Conservation (phyloP, 2,113 vertebrate genomes). For the Uria lomvia region DNA sequence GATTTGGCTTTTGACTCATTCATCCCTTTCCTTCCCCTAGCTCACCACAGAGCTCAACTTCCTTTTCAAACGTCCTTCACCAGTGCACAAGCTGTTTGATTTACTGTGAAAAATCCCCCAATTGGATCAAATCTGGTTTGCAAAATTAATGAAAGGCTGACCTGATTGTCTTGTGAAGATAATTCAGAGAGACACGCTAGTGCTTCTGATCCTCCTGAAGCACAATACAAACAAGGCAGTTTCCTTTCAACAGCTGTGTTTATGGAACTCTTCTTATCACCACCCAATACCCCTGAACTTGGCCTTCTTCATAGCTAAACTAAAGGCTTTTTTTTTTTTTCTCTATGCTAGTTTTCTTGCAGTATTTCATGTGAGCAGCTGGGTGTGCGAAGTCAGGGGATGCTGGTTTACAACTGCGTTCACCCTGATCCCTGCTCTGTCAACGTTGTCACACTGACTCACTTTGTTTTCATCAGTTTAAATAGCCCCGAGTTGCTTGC, state of each 20-base stretch:
- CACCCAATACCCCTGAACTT: not conserved
- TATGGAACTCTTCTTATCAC: not conserved
- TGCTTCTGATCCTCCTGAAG: not conserved
- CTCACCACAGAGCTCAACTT: not conserved
- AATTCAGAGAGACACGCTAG: constrained; percentile 4
- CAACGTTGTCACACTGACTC: not conserved
- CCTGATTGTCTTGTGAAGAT: constrained; percentile 31
- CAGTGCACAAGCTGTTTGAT: not conserved
- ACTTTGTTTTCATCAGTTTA: not conserved
- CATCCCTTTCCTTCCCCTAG: not conserved
- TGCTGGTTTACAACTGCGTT: not conserved
- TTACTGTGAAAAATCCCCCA: constrained; percentile 21
- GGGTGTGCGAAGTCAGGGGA: not conserved
- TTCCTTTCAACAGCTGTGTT: not conserved
- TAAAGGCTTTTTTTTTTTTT: not conserved
- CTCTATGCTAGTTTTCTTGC: not conserved
- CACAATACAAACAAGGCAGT: not conserved
- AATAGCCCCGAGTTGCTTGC: not conserved
- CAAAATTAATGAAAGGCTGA: constrained; percentile 58
- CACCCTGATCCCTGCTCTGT: not conserved
- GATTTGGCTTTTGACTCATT: not conserved
- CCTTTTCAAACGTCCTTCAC: not conserved
- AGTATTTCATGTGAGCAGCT: not conserved
- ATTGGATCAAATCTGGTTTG: constrained; percentile 31
- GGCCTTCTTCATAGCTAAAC: not conserved